phyloP scores from a whole-genome alignment of 1,140 invertebrate genomes.

The Sinonovacula constricta region DNA sequence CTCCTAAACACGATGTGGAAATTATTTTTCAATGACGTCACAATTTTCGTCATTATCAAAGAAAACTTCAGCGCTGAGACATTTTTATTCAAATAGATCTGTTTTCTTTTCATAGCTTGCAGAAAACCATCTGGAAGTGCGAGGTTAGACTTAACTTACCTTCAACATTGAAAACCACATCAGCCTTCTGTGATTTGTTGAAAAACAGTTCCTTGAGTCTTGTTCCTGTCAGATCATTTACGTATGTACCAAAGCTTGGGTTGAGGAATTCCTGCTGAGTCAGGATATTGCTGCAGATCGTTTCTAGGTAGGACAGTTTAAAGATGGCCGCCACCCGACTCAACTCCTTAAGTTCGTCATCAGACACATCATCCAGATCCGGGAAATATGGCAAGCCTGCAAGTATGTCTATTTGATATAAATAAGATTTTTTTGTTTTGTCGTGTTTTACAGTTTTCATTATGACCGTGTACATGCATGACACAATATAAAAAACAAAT shows the following conservation, averaged over 20 bases:
- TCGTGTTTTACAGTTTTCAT: too few relatives aligned
- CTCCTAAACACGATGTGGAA: too few relatives aligned
- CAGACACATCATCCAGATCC: conserved; percentile 47
- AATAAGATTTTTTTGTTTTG: too few relatives aligned
- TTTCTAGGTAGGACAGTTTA: conserved; percentile 62
- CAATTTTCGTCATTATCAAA: too few relatives aligned
- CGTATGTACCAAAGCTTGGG: conserved; percentile 75
- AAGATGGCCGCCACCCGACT: conserved; percentile 66
- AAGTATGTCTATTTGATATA: conserved; percentile 10
- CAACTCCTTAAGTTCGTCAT: conserved; percentile 63
- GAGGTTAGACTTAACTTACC: too few relatives aligned
- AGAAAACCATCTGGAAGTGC: too few relatives aligned
- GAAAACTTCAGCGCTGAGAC: too few relatives aligned
- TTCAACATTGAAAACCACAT: conserved; percentile 72
- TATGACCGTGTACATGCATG: too few relatives aligned
- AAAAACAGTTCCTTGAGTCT: conserved; percentile 72
- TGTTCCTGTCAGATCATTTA: conserved; percentile 72
- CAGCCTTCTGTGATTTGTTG: conserved; percentile 64
- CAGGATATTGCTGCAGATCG: conserved; percentile 69
- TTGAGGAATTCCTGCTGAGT: conserved; percentile 75
- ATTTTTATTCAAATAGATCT: too few relatives aligned
- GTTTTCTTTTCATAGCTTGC: too few relatives aligned
- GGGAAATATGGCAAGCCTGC: conserved; percentile 69
- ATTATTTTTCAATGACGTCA: too few relatives aligned
- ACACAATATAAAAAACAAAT: too few relatives aligned